Evolutionary conservation across 2,113 vertebrate species (phyloP).

Genomic region (Nansenia antarctica): DNA sequence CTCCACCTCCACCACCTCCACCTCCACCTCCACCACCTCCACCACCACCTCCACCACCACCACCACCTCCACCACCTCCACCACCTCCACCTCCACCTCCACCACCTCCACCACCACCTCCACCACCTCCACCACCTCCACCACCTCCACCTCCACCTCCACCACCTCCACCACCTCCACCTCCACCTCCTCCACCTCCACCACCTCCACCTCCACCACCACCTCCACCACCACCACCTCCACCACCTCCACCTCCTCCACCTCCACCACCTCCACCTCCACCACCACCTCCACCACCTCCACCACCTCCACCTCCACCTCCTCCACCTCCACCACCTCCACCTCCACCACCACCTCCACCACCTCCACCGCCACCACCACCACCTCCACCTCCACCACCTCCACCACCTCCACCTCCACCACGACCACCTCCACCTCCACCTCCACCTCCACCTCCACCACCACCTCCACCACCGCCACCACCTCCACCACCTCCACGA

Average conservation of each 20-base stretch:
- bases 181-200: constrained; percentile 83
- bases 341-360: constrained; percentile 82
- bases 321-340: too few relatives aligned
- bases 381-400: constrained; percentile 59
- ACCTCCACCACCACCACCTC: constrained; percentile 82
- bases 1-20: constrained; percentile 15
- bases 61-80: neutral
- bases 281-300: constrained; percentile 83
- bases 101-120: constrained; percentile 73
- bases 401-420: constrained; percentile 3
- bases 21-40: constrained; percentile 22
- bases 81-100: too few relatives aligned
- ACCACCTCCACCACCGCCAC: neutral
- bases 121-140: constrained; percentile 82
- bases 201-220: constrained; percentile 82
- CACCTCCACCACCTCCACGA: too few relatives aligned
- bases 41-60: constrained; percentile 77
- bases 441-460: constrained; percentile 68
- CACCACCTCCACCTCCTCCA: constrained; percentile 83
- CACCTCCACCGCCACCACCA: constrained; percentile 62
- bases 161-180: constrained; percentile 83
- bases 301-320: constrained; percentile 85
- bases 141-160: constrained; percentile 82
- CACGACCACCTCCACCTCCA: constrained; percentile 60
- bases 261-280: constrained; percentile 83